A percentile compares a stretch with the other conserved stretches of the same genome.
These are phyloP conservation scores for Elaeidobius kamerunicus DNA, from an alignment of 2,888 invertebrate species.

Conservation along the genomic window DNA sequence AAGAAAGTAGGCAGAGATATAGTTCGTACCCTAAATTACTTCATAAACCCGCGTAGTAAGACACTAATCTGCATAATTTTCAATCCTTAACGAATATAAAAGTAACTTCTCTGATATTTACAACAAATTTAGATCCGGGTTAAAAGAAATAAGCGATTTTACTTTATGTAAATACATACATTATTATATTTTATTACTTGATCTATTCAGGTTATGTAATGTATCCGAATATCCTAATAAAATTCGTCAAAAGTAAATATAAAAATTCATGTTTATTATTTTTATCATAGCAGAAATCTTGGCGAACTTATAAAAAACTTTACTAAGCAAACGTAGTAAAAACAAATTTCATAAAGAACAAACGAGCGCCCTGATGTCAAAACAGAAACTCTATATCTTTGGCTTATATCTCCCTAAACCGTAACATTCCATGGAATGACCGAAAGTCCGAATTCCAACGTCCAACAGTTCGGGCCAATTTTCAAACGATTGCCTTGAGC, in stretches of 20 bases:
- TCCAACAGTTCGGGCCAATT: constrained; percentile 16
- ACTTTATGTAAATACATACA: no score
- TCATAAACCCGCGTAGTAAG: no score
- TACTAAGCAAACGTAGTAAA: constrained; percentile 8
- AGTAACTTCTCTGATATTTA: no score
- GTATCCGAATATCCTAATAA: no score
- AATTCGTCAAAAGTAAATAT: background rate
- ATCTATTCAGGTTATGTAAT: no score
- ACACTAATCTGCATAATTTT: no score
- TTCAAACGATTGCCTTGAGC: constrained; percentile 25
- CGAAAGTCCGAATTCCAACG: constrained; percentile 19
- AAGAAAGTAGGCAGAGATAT: no score
- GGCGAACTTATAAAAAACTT: constrained; percentile 1
- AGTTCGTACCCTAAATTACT: no score
- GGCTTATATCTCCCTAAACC: constrained; percentile 11
- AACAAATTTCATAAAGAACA: constrained; percentile 14
- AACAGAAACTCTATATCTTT: constrained; percentile 14
- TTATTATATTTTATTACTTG: no score
- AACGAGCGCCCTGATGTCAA: constrained; percentile 11
- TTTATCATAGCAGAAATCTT: constrained; percentile 2
- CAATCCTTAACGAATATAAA: no score
- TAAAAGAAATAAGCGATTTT: no score
- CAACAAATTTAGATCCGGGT: no score
- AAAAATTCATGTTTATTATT: background rate
- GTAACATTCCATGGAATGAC: constrained; percentile 20